A percentile compares a stretch with the other conserved stretches of the same genome.
Conservation (phyloP, 1,140 invertebrate species). For the Probaryconus sp. region DNA sequence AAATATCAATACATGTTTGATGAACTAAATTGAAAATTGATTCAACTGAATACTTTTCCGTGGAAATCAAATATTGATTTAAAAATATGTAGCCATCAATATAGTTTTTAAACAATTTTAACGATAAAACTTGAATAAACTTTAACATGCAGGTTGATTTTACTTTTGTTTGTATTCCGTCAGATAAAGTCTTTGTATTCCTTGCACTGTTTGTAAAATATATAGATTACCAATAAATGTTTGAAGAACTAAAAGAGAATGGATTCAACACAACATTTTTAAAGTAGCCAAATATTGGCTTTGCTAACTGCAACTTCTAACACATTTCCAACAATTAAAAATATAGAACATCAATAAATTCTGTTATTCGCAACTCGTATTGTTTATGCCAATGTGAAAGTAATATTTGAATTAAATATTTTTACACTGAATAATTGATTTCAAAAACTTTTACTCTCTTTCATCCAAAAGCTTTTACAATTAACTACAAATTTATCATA, state of each 20-base stretch:
- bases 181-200: conserved; percentile 53
- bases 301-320: conserved; percentile 40
- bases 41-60: conserved; percentile 50
- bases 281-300: conserved; percentile 52
- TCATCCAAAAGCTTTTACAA: too few species aligned
- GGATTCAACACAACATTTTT: conserved; percentile 48
- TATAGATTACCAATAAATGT: conserved; percentile 57
- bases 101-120: conserved; percentile 54
- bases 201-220: conserved; percentile 58
- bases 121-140: conserved; percentile 56
- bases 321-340: conserved; percentile 41
- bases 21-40: conserved; percentile 51
- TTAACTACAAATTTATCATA: too few species aligned
- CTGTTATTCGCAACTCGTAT: not conserved
- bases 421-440: too few species aligned
- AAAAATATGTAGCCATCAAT: conserved; percentile 52
- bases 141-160: conserved; percentile 43
- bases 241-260: conserved; percentile 52
- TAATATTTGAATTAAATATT: too few species aligned
- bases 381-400: conserved; percentile 23
- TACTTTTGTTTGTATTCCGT: conserved; percentile 51
- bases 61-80: conserved; percentile 48
- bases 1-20: conserved; percentile 36
- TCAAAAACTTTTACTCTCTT: too few species aligned
- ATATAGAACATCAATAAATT: conserved; percentile 21